Percentiles rank a stretch among this genome's conserved stretches.
Conservation (phyloP, 2,113 vertebrate genomes). For the Nycticryphes semicollaris region DNA sequence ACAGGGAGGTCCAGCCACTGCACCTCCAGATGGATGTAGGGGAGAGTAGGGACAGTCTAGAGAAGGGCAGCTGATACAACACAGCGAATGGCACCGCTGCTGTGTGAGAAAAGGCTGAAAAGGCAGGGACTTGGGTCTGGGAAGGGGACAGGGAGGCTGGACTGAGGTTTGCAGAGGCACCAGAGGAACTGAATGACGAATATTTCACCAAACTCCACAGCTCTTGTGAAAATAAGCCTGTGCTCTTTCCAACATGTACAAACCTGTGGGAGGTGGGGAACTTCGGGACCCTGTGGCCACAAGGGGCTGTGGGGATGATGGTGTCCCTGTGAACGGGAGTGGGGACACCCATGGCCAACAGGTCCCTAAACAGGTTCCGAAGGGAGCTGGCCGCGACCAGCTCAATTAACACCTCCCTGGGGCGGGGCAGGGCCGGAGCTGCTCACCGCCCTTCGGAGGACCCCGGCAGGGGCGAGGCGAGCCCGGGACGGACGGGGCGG, state of each 20-base stretch:
- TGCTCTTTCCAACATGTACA: rapidly evolving
- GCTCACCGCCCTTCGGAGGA: rapidly evolving
- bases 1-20: rapidly evolving
- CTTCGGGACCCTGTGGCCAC: too few relatives aligned
- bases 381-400: too few relatives aligned
- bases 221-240: neutral
- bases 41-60: neutral
- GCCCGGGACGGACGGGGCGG: neutral
- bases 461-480: neutral
- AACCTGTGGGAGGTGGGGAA: neutral
- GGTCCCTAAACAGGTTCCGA: rapidly evolving
- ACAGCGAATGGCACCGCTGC: neutral
- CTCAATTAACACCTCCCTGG: rapidly evolving
- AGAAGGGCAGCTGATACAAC: neutral
- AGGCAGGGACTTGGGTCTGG: neutral
- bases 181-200: too few relatives aligned
- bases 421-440: neutral
- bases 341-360: too few relatives aligned
- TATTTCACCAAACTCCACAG: neutral
- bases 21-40: neutral
- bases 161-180: rapidly evolving
- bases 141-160: too few relatives aligned
- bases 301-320: rapidly evolving
- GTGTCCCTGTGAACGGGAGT: rapidly evolving
- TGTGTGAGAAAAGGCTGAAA: rapidly evolving